Conservation (phyloP, 2,797 vertebrate species). For the Loriculus beryllinus region DNA sequence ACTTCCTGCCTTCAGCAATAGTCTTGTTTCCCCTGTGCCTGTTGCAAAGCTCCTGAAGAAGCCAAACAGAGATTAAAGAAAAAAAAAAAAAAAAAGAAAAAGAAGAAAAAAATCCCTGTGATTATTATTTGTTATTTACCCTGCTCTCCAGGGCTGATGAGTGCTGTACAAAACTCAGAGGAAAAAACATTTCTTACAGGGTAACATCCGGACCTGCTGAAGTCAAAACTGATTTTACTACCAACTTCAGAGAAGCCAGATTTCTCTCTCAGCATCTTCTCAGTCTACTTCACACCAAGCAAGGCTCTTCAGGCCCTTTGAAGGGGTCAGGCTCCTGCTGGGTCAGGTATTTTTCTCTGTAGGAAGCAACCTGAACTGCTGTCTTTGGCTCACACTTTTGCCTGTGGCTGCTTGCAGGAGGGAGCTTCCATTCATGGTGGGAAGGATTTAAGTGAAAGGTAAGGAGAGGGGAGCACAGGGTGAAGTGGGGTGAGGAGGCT, state of each 20-base stretch:
- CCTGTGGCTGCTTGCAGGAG: not conserved
- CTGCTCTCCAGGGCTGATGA: not conserved
- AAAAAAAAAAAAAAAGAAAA: not conserved
- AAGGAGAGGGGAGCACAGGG: not conserved
- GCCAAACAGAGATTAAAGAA: not conserved
- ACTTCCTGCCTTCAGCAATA: not conserved
- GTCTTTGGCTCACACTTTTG: not conserved
- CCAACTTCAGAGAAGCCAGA: not conserved
- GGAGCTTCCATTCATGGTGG: not conserved
- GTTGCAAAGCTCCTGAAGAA: not conserved
- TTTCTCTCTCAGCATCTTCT: not conserved
- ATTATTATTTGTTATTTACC: not conserved
- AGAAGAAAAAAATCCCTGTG: not conserved
- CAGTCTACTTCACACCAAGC: not conserved
- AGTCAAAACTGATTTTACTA: not conserved
- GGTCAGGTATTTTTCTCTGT: not conserved
- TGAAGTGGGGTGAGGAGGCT: not conserved
- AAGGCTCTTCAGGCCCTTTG: not conserved
- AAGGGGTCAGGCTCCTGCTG: constrained; percentile 8
- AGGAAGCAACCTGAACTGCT: not conserved
- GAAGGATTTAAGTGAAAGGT: not conserved
- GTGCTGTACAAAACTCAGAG: not conserved
- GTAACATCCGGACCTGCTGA: not conserved
- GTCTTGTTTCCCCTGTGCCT: not conserved
- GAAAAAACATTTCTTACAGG: not conserved